Evolutionary conservation across 2,888 invertebrate genomes (phyloP).

Genomic region (Parnassius mnemosyne): DNA sequence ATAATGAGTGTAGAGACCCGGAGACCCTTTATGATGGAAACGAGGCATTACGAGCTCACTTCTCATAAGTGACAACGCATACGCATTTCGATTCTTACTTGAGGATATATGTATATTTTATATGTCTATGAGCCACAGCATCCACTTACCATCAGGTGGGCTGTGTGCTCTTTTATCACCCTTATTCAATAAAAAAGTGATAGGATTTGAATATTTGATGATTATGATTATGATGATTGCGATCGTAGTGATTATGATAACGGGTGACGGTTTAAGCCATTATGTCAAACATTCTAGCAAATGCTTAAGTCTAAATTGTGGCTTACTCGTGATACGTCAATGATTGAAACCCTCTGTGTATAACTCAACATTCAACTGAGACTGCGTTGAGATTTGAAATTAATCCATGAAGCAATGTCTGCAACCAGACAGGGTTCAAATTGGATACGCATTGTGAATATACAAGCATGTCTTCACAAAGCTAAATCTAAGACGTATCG

Average conservation of each 20-base stretch:
- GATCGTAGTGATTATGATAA: not conserved
- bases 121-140: too few species aligned
- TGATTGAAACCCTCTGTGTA: constrained; percentile 15
- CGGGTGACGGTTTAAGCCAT: not conserved
- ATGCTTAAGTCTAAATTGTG: not conserved
- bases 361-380: constrained; percentile 7
- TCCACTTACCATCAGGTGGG: too few species aligned
- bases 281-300: constrained; percentile 3
- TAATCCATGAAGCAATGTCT: constrained; percentile 17
- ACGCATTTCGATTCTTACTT: too few species aligned
- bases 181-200: too few species aligned
- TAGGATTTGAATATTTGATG: too few species aligned
- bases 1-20: too few species aligned
- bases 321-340: constrained; percentile 5
- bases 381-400: constrained; percentile 18
- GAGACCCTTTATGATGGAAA: too few species aligned
- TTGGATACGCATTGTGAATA: constrained; percentile 24
- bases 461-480: constrained; percentile 8
- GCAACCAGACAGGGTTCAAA: constrained; percentile 14
- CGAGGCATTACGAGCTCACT: too few species aligned
- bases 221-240: too few species aligned
- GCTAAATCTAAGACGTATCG: not conserved
- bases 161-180: too few species aligned
- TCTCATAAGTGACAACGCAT: too few species aligned
- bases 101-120: too few species aligned